A percentile compares a stretch with the other conserved stretches of the same genome.
Conservation (phyloP, 2,888 invertebrate species). For the Nematopogon swammerdamellus region DNA sequence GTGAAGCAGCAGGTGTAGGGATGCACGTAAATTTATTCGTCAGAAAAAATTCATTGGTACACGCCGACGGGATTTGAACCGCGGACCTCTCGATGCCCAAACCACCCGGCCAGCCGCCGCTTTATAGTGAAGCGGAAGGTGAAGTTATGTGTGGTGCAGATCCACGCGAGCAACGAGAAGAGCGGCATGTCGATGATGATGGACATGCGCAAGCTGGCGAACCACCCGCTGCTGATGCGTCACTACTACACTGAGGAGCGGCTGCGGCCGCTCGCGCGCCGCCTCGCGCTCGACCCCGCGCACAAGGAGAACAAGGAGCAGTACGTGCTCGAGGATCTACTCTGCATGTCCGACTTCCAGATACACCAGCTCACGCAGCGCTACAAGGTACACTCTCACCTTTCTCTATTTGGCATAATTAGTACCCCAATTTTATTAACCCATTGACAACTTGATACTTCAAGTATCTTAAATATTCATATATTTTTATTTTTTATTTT, state of each 20-base stretch:
- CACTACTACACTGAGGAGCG: constrained; percentile 66
- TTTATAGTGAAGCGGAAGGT: too few relatives aligned
- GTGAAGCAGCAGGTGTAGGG: too few relatives aligned
- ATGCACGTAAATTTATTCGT: too few relatives aligned
- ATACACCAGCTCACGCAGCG: constrained; percentile 73
- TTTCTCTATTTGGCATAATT: too few relatives aligned
- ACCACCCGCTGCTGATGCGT: constrained; percentile 86
- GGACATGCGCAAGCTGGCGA: constrained; percentile 90
- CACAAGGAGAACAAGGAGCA: constrained; percentile 76
- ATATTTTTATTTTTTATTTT: too few relatives aligned
- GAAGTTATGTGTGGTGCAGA: constrained; percentile 20
- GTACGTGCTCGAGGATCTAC: constrained; percentile 83
- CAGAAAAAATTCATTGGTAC: too few relatives aligned
- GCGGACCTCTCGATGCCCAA: too few relatives aligned
- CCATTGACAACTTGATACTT: too few relatives aligned
- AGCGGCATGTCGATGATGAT: constrained; percentile 82
- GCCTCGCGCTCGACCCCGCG: constrained; percentile 61
- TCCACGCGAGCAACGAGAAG: constrained; percentile 52
- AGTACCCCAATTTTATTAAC: too few relatives aligned
- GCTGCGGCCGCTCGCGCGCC: constrained; percentile 64
- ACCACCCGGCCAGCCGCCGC: too few relatives aligned
- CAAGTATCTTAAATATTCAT: too few relatives aligned
- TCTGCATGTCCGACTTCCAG: constrained; percentile 89
- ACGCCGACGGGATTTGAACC: too few relatives aligned
- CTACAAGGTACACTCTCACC: constrained; percentile 46